Evolutionary conservation across 2,888 invertebrate species (phyloP), one percentile per base, ranked within the genome.

Genomic region (Lamproptera curius): DNA sequence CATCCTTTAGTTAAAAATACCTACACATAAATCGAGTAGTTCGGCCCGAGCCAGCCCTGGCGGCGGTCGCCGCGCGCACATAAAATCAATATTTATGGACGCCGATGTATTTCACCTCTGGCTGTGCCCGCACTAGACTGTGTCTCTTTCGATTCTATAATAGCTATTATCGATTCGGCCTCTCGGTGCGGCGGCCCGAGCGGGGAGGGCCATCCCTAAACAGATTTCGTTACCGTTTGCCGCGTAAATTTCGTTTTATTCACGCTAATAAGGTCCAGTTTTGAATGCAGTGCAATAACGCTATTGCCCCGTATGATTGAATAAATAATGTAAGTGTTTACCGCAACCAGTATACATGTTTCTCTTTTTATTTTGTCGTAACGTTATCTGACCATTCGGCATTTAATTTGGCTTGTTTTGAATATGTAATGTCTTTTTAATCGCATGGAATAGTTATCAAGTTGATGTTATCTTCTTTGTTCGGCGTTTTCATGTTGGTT

Each of bases 81-180:
- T 74, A 79, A 80, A 82, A 82, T 81, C 76, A 85, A 86, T 86
- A 86, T 85, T 85, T 80, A 85, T 84, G 75, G 80, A 76, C 69
- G 65, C 53, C 66, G 67, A 69, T 67, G 75, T 73, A 71, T 73
- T 75, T 77, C 76, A 77, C 80, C 76, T 79, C 75, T 66, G 62
- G 58, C 60, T 63, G 58, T 57, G 54, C 56, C 57, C 48, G 48
- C 48, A 49, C 48, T 49, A 49, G 28, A 49, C 48, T 43, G 43
- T 43, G 46, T 35, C 46, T 53, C 47, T 50, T 53, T 53, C 53
- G 47, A 48, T 45, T 53, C 53, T 46, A 51, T 51, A 54, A 54
- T 54, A 54, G 51, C 50, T 51, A 46, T 51, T 54, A 54, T 54
- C 53, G 53, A 54, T 54, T 54, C 35, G 43, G 48, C 43, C 43